These are phyloP conservation scores for Ageneiosus marmoratus DNA, from an alignment of 2,113 vertebrate genomes.

Conservation along the genomic window DNA sequence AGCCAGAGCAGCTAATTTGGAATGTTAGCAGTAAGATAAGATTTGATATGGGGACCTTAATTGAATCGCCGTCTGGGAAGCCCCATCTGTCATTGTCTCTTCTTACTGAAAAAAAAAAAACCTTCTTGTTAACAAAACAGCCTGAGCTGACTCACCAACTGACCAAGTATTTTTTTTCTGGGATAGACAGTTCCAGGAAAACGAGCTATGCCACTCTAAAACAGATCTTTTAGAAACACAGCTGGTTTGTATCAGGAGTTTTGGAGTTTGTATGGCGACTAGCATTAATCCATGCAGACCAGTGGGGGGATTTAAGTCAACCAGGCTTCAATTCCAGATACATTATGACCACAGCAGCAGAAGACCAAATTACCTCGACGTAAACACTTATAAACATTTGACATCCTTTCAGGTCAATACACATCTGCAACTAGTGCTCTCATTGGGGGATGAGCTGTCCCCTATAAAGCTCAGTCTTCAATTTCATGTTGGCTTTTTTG, in stretches of 20 bases:
- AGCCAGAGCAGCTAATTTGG: background rate
- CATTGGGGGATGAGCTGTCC: background rate
- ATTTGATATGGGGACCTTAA: constrained; percentile 26
- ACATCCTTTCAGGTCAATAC: constrained; percentile 21
- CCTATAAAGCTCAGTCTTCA: background rate
- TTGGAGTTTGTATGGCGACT: background rate
- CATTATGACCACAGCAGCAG: background rate
- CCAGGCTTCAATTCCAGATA: background rate
- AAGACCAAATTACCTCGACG: constrained; percentile 16
- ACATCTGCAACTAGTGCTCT: constrained; percentile 12
- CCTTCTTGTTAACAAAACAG: background rate
- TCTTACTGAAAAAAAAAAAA: constrained; percentile 16
- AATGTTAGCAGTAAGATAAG: constrained; percentile 23
- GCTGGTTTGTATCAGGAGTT: constrained; percentile 20
- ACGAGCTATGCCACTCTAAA: background rate
- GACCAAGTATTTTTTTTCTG: background rate
- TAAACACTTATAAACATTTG: constrained; percentile 11
- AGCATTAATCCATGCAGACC: background rate
- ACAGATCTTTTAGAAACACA: constrained; percentile 22
- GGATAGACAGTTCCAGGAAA: constrained; percentile 2
- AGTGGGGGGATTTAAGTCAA: constrained; percentile 9
- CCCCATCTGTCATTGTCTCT: constrained; percentile 39
- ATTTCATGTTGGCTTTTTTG: background rate
- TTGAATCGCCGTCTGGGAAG: background rate
- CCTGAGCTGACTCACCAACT: background rate